Evolutionary conservation across 2,797 vertebrate species (phyloP).

Genomic region (Hybognathus amarus): DNA sequence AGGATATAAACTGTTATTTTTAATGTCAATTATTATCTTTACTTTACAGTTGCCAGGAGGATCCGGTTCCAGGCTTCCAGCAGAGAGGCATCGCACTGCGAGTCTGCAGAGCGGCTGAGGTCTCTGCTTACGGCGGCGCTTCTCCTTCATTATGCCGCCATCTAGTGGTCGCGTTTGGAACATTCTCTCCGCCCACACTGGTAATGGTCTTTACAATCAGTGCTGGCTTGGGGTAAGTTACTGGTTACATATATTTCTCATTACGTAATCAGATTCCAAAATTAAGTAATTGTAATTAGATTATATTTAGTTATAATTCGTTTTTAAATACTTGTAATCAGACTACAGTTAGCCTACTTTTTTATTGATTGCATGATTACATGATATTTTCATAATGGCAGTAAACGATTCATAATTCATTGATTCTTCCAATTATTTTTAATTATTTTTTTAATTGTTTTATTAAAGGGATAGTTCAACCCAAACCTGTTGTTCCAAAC

Average conservation of each 20-base stretch:
- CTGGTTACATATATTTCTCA: background rate
- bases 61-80: constrained; percentile 45
- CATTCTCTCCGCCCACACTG: background rate
- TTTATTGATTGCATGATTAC: background rate
- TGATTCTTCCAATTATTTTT: too few relatives aligned
- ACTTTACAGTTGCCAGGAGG: background rate
- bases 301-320: background rate
- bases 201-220: background rate
- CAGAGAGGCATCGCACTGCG: background rate
- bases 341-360: background rate
- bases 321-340: background rate
- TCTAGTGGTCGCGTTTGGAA: constrained; percentile 21
- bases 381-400: background rate
- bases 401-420: background rate
- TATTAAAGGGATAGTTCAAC: too few relatives aligned
- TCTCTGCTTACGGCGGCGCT: background rate
- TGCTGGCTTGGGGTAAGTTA: background rate
- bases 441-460: background rate
- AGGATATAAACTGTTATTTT: background rate
- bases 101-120: background rate
- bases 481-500: too few relatives aligned
- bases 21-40: background rate
- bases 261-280: background rate
- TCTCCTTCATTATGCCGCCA: constrained; percentile 21
- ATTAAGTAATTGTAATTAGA: background rate